These are phyloP conservation scores for Eptesicus fuscus DNA, from an alignment of 2,113 vertebrate species.

Conservation along the genomic window DNA sequence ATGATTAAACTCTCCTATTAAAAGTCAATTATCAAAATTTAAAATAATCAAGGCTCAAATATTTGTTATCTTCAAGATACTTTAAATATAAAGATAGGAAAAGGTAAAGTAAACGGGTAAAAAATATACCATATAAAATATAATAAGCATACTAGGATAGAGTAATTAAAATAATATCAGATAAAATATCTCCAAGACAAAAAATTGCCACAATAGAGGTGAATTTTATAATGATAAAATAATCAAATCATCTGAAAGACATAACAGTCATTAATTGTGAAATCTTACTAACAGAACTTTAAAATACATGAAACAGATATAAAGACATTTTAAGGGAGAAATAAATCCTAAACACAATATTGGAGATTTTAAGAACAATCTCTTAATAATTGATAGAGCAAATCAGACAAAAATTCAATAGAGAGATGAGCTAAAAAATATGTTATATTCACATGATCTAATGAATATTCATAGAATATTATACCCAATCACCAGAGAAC, in stretches of 20 bases:
- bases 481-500: background rate
- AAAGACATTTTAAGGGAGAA: background rate
- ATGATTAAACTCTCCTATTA: background rate
- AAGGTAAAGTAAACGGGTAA: background rate
- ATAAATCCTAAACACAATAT: background rate
- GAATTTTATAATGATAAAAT: background rate
- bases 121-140: background rate
- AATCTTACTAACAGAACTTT: background rate
- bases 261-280: background rate
- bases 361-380: background rate
- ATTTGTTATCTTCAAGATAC: background rate
- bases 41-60: background rate
- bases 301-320: background rate
- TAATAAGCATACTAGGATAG: background rate
- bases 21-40: background rate
- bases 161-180: background rate
- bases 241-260: background rate
- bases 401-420: background rate
- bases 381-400: background rate
- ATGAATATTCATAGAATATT: background rate
- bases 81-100: background rate
- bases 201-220: background rate
- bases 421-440: background rate
- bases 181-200: background rate
- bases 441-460: background rate